phyloP scores from a whole-genome alignment of 2,888 invertebrate species.

The Gastracanthus pulcherrimus region DNA sequence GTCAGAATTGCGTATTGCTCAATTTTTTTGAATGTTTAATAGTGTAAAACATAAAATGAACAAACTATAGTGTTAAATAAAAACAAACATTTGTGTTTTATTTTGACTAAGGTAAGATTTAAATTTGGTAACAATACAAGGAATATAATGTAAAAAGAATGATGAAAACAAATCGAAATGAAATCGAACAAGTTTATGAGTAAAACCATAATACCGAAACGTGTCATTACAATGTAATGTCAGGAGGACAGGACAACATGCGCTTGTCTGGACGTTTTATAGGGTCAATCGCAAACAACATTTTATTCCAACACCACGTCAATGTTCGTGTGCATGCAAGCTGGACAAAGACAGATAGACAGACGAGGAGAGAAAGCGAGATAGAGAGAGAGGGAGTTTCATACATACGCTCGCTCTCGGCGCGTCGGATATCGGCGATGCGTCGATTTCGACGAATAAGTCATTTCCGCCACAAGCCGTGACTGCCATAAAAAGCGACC shows the following conservation, averaged over 20 bases:
- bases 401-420: not conserved
- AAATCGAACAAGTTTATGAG: not conserved
- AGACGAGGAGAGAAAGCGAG: not conserved
- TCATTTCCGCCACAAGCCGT: constrained; percentile 53
- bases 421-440: constrained; percentile 54
- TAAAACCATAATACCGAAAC: not conserved
- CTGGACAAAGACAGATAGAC: constrained; percentile 8
- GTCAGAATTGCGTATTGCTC: not conserved
- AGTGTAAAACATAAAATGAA: not conserved
- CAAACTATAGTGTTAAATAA: not conserved
- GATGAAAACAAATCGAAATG: not conserved
- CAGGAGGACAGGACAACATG: not conserved
- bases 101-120: too few relatives aligned
- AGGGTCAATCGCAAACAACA: constrained; percentile 32
- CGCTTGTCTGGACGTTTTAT: constrained; percentile 32
- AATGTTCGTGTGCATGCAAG: constrained; percentile 21
- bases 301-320: constrained; percentile 28
- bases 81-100: too few relatives aligned
- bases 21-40: not conserved
- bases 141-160: not conserved
- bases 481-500: constrained; percentile 54
- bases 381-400: not conserved
- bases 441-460: constrained; percentile 55
- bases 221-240: constrained; percentile 24
- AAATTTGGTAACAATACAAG: not conserved